phyloP scores from a whole-genome alignment of 64 coral and sea anemone genomes.

The Dendrophyllia cribrosa region DNA sequence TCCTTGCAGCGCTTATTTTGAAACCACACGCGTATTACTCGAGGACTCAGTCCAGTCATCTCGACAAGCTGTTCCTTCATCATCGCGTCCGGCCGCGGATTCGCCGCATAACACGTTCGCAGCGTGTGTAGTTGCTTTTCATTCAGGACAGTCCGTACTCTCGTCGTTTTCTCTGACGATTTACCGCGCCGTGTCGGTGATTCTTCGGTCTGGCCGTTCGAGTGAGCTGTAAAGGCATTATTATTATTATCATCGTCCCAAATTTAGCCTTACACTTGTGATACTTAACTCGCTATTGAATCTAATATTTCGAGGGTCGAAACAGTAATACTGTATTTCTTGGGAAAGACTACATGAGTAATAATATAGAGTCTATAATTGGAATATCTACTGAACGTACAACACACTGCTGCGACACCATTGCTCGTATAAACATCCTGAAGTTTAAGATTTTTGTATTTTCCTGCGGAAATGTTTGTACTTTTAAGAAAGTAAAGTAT shows the following conservation, averaged over 20 bases:
- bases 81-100: constrained; percentile 98
- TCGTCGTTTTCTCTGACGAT: constrained; percentile 86
- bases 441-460: constrained; percentile 62
- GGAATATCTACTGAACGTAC: not conserved
- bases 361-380: constrained; percentile 18
- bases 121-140: constrained; percentile 98
- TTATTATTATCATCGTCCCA: constrained; percentile 25
- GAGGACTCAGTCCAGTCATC: constrained; percentile 96
- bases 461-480: constrained; percentile 72
- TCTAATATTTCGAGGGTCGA: constrained; percentile 54
- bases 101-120: constrained; percentile 93
- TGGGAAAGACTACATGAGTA: constrained; percentile 3
- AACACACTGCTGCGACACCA: not conserved
- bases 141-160: constrained; percentile 98
- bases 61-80: constrained; percentile 99
- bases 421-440: constrained; percentile 38
- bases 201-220: constrained; percentile 70
- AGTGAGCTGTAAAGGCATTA: constrained; percentile 75
- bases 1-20: constrained; percentile 99
- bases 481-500: constrained; percentile 26
- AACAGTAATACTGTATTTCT: constrained; percentile 11
- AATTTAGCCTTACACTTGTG: constrained; percentile 15
- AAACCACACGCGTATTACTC: constrained; percentile 99
- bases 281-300: not conserved
- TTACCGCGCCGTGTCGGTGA: constrained; percentile 73